Base-by-base conservation (phyloP, 1,140 invertebrate genomes). In the Cepaea nemoralis region DNA sequence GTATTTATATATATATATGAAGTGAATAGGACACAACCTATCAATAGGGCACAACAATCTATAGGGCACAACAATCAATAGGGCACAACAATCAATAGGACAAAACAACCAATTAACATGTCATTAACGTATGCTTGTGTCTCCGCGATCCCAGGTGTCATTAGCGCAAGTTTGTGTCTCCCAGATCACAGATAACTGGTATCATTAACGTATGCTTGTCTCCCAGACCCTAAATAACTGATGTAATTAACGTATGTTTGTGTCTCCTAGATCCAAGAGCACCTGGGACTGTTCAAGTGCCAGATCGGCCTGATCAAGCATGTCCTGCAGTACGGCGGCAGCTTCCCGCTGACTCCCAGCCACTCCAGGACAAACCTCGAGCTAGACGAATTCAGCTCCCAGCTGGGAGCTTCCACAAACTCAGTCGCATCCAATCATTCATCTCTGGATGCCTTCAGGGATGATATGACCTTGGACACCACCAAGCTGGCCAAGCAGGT, bases 201-300 rank as follows among this genome's bases (percentile, higher is more conserved):
- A n/a, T n/a, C n/a, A n/a, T n/a, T n/a, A n/a, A n/a, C n/a, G n/a
- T n/a, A n/a, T n/a, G n/a, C n/a, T n/a, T n/a, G n/a, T n/a, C n/a
- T n/a, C n/a, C n/a, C n/a, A n/a, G n/a, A n/a, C n/a, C n/a, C n/a
- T n/a, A n/a, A n/a, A n/a, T n/a, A n/a, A n/a, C n/a, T n/a, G n/a
- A n/a, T n/a, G n/a, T n/a, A n/a, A n/a, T n/a, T n/a, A n/a, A n/a
- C n/a, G n/a, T n/a, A n/a, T n/a, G n/a, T n/a, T n/a, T n/a, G n/a
- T n/a, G n/a, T n/a, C n/a, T n/a, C n/a, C n/a, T n/a, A 77, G 75
- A 77, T 77, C 39, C 48, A 77, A 77, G 39, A 66, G 1, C 75
- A 77, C 35, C 37, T 77, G 1, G 75, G 75, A 24, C 55, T 77
- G 48, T 77, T 39, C 55, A 63, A 39, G 24, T 24, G 37, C 31